Percentiles rank a stretch among this genome's conserved stretches.
Evolutionary conservation across 2,113 vertebrate species (phyloP).

Genomic region (Uropsilus gracilis): DNA sequence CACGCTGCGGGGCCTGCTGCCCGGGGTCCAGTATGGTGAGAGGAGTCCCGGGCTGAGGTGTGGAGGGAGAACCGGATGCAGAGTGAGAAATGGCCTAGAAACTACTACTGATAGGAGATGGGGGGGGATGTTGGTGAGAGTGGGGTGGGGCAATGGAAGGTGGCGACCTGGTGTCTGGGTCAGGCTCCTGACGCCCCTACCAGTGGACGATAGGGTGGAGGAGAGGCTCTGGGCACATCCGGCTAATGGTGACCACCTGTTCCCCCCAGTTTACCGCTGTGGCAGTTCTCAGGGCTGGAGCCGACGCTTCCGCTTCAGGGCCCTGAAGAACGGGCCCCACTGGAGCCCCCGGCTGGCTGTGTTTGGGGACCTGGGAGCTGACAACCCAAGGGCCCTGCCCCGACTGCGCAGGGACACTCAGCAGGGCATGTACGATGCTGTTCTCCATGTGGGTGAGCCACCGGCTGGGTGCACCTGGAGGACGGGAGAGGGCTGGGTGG

Average conservation of each 20-base stretch:
- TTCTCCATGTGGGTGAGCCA: conserved; percentile 91
- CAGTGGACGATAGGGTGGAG: not conserved
- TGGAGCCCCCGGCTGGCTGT: conserved; percentile 91
- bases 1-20: conserved; percentile 84
- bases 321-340: conserved; percentile 83
- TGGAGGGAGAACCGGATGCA: not conserved
- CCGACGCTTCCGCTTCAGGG: conserved; percentile 87
- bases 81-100: rapidly evolving
- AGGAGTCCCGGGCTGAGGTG: rapidly evolving
- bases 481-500: not conserved
- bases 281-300: conserved; percentile 91
- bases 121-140: not conserved
- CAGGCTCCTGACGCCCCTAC: no score
- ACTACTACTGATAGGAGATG: not conserved
- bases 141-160: not conserved
- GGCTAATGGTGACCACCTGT: not conserved
- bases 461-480: not conserved
- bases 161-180: no score
- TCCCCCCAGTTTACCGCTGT: conserved; percentile 87
- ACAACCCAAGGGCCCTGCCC: conserved; percentile 92
- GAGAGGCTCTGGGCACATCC: not conserved
- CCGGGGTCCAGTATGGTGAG: conserved; percentile 87
- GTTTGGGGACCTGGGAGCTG: conserved; percentile 92
- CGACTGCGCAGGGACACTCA: conserved; percentile 90
- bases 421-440: conserved; percentile 88